Evolutionary conservation across 2,888 invertebrate species (phyloP), one percentile per base, ranked within the genome.

Genomic region (Polydrusus tereticollis): DNA sequence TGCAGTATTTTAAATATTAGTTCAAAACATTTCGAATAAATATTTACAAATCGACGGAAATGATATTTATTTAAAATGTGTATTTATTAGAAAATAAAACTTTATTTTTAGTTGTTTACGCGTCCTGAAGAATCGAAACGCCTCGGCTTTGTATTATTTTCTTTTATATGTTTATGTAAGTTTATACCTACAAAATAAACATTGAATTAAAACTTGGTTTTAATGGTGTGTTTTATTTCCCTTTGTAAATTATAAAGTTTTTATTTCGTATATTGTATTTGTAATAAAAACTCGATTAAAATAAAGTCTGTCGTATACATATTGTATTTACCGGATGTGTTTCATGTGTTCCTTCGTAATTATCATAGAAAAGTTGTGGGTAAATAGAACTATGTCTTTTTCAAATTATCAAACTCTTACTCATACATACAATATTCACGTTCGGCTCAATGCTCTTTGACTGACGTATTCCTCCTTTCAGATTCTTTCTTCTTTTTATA

Each of bases 91-190:
- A 74, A n/a, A 67, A 71, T 74, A 71, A 74, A 74, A 74, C 58
- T 63, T 70, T 74, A 74, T 74, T 74, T 74, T 67, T 58, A 69
- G 74, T 67, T 69, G 69, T 73, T 73, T 69, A 69, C 60, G 43
- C 18, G 50, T 45, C 62, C 65, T 52, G 60, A 73, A 74, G 60
- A 68, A 72, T 72, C 58, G 72, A 67, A n/a, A 67, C 71, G 58
- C 55, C 58, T 63, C 52, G 63, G 45, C 47, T 57, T 47, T 52
- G 65, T 59, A 59, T 50, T 38, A 59, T 74, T 70, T 64, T 70
- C 64, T 74, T 74, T 74, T 67, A 74, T 73, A 73, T 74, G 74
- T 74, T 74, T 74, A 58, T 71, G 74, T 74, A 74, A 74, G 74
- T 74, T 70, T 74, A 74, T 74, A 70, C 74, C 50, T 63, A 74